Percentiles rank a stretch among this genome's conserved stretches.
Evolutionary conservation across 2,888 invertebrate species (phyloP).

Genomic region (Drosophila barbarae): DNA sequence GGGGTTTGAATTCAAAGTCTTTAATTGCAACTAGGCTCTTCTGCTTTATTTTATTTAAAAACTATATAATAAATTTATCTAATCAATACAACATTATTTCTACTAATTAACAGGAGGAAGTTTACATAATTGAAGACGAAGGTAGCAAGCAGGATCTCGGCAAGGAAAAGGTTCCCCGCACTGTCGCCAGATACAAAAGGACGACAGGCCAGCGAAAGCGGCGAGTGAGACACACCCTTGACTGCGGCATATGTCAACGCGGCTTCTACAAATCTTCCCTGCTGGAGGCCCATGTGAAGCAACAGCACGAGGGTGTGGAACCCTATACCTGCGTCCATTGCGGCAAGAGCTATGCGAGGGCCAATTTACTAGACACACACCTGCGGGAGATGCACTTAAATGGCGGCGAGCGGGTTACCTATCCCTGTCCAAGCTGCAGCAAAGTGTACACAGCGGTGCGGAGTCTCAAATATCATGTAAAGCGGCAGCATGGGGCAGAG

Average conservation of each 20-base stretch:
- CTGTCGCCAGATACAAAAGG: neutral
- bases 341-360: constrained; percentile 48
- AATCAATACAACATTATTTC: neutral
- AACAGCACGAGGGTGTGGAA: constrained; percentile 52
- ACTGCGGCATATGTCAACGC: constrained; percentile 50
- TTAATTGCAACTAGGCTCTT: too few relatives aligned
- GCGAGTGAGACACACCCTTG: constrained; percentile 38
- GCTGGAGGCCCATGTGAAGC: constrained; percentile 58
- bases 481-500: constrained; percentile 32
- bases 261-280: constrained; percentile 57
- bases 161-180: constrained; percentile 32
- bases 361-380: constrained; percentile 43
- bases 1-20: too few relatives aligned
- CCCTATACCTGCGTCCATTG: constrained; percentile 55
- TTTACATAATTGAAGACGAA: constrained; percentile 59
- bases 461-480: constrained; percentile 59
- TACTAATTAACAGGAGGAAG: constrained; percentile 52
- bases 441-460: constrained; percentile 58
- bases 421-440: constrained; percentile 42
- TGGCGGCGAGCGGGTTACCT: constrained; percentile 9
- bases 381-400: constrained; percentile 41
- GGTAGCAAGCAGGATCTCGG: constrained; percentile 25
- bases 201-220: constrained; percentile 3
- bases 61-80: neutral
- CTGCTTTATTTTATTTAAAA: too few relatives aligned